Base-by-base conservation (phyloP, 2,888 invertebrate genomes). In the Hirtodrosophila duncani region DNA sequence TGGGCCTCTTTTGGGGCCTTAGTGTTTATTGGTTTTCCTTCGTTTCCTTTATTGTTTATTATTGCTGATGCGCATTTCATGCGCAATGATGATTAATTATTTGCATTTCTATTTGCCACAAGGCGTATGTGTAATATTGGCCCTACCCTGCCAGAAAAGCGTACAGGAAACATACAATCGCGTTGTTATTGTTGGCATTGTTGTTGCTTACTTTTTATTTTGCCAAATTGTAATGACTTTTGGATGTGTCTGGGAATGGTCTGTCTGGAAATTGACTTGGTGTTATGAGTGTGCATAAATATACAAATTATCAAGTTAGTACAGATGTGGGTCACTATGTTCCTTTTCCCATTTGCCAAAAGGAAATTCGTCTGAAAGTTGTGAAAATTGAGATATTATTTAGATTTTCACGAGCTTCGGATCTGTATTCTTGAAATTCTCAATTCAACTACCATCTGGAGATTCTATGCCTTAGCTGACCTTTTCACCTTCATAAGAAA, bases 11-110 rank as follows among this genome's bases (percentile, higher is more conserved):
- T 24, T 43, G 5, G 20, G 17, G 16, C 38, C 23, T 56, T 56
- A 48, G 48, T 57, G 57, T 57, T 57, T 57, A 57, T 57, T 57
- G 60, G 37, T 27, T 57, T 68, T 62, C 42, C 38, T 23, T 24
- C 18, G 38, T 38, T 51, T 6, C 34, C 36, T 30, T 59, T 31
- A 23, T 18, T 38, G 24, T 44, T 38, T 51, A 27, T 45, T 51
- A 20, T 31, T 52, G 31, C 45, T 37, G 44, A 39, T 45, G 41
- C 33, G 21, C 48, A 46, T 57, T 52, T 60, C 37, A 48, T 69
- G 59, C 60, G 77, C 72, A 49, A 67, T 71, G 63, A 72, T 70
- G 68, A 51, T 72, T 63, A 57, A 77, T 61, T 62, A 71, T 80
- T 80, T 64, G 81, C 78, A 80, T 75, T 60, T 59, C 49, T 61